Base-by-base conservation (phyloP, 2,888 invertebrate genomes). In the Latheticus oryzae region DNA sequence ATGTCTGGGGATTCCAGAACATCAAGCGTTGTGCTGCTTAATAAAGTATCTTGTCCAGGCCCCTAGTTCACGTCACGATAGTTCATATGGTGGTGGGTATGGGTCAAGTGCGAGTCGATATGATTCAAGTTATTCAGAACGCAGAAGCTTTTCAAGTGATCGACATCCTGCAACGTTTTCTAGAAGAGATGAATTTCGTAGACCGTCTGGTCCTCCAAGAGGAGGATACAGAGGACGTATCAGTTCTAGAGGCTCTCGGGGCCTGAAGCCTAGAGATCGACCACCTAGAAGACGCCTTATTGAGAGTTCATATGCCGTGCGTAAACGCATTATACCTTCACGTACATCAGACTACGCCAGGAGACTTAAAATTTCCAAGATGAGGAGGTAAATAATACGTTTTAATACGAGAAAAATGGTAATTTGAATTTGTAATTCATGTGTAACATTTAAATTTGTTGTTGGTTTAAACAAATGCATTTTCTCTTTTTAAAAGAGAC, bases 271-370 rank as follows among this genome's bases (percentile, higher is more conserved):
- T 59, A 78, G 83, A 73, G 83, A 84, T 66, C 82, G 83, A 72
- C 79, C 83, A 28, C 81, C 79, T 77, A 82, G 81, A 59, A 76
- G 84, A 76, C 83, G 84, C 73, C 78, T 84, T 65, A 79, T 83
- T 68, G 82, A 81, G 54, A 83, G 78, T 78, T 82, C 85, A 67
- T 84, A 84, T 73, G 79, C 80, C 48, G 79, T 83, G 65, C 81
- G 84, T 73, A 81, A 83, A 66, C 81, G 85, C 67, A 79, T 81
- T 68, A 69, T 75, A 55, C 53, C 74, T 40, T 65, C 70, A 58
- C 70, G 75, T 61, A 62, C 76, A 37, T 65, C 74, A 63, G 79
- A 79, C 67, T 77, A 70, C 74, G 65, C 73, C 61, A 76, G 78
- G 73, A 78, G 76, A 66, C 72, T 79, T 62, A 79, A 76, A 73